These are phyloP conservation scores for Stenolophus ochropezus DNA, from an alignment of 2,888 invertebrate species.

Conservation along the genomic window DNA sequence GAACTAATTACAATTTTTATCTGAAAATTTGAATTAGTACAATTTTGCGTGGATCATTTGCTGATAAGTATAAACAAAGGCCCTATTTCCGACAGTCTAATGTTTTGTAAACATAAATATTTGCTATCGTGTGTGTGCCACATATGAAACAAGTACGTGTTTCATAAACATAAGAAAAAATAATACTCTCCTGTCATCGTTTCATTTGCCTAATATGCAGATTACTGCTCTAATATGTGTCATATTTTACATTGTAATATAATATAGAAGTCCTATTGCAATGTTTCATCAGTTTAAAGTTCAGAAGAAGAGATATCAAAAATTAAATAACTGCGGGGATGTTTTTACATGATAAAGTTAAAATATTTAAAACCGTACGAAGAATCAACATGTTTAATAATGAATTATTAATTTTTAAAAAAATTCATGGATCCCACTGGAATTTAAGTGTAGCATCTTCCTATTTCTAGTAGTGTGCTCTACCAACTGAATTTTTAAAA, in stretches of 20 bases:
- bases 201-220: constrained; percentile 9
- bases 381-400: too few species aligned
- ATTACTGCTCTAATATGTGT: constrained; percentile 5
- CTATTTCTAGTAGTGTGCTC: too few species aligned
- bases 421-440: too few species aligned
- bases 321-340: too few species aligned
- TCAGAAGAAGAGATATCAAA: too few species aligned
- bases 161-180: constrained; percentile 9
- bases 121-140: background rate
- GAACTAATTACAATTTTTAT: constrained; percentile 46
- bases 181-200: background rate
- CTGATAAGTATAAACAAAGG: constrained; percentile 27
- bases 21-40: constrained; percentile 29
- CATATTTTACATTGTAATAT: background rate
- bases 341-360: too few species aligned
- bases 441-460: too few species aligned
- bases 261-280: background rate
- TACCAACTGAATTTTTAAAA: too few species aligned
- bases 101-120: constrained; percentile 10
- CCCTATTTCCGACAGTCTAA: constrained; percentile 12
- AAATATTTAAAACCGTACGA: too few species aligned
- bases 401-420: too few species aligned
- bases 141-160: background rate
- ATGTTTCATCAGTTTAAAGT: background rate
- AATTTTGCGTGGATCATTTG: constrained; percentile 34